These are phyloP conservation scores for Caenorhabditis becei DNA, from an alignment of 2,888 invertebrate genomes.

Conservation along the genomic window DNA sequence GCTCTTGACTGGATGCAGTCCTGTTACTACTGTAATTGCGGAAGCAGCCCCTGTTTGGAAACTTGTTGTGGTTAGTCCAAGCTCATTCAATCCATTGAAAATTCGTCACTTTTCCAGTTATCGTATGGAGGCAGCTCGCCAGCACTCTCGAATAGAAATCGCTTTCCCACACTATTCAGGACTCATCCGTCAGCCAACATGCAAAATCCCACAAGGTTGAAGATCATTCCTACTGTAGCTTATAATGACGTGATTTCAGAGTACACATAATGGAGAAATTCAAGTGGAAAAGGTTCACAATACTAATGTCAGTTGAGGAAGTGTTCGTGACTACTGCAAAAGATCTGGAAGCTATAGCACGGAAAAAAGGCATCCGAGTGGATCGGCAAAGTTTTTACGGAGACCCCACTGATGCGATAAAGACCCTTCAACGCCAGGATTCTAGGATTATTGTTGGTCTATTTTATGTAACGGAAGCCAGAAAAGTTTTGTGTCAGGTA, in stretches of 20 bases:
- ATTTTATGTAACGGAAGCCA: slow-evolving; percentile 97
- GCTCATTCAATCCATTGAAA: background rate
- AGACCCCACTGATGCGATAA: slow-evolving; percentile 94
- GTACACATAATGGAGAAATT: slow-evolving; percentile 97
- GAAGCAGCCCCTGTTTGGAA: slow-evolving; percentile 99
- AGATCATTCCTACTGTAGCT: slow-evolving; percentile 47
- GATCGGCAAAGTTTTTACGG: slow-evolving; percentile 96
- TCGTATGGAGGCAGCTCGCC: slow-evolving; percentile 99
- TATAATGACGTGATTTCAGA: slow-evolving; percentile 89
- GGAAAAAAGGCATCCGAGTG: slow-evolving; percentile 93
- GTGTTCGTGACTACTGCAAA: slow-evolving; percentile 90
- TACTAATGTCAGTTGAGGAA: slow-evolving; percentile 98
- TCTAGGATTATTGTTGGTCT: slow-evolving; percentile 97
- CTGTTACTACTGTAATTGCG: slow-evolving; percentile 98
- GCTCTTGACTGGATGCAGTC: slow-evolving; percentile 95
- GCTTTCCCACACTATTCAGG: slow-evolving; percentile 97
- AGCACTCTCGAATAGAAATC: slow-evolving; percentile 94
- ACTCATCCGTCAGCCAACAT: slow-evolving; percentile 99
- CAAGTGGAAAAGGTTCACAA: slow-evolving; percentile 97
- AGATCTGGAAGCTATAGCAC: slow-evolving; percentile 94
- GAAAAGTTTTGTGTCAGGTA: slow-evolving; percentile 95
- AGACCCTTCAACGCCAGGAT: slow-evolving; percentile 93
- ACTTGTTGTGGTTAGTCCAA: slow-evolving; percentile 90
- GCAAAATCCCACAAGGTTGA: slow-evolving; percentile 84
- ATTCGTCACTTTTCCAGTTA: slow-evolving; percentile 85